Base-by-base conservation (phyloP, 2,888 invertebrate genomes). In the Scaptomyza tumidula region DNA sequence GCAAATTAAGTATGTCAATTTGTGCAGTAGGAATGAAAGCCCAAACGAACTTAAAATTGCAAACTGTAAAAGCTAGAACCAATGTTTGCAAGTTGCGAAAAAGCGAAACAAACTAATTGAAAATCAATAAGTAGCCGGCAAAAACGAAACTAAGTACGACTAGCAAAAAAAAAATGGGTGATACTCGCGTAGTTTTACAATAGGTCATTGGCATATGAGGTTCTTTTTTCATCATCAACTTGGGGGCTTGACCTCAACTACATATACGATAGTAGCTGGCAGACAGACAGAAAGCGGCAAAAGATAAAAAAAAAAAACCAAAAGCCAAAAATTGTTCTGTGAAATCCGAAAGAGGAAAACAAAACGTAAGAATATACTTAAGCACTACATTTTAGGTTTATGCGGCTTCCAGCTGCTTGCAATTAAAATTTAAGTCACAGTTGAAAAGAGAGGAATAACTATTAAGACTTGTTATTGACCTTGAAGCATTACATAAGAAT, bases 1-100 rank as follows among this genome's bases (percentile, higher is more conserved):
- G 82, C 66, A 76, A 82, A 87, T 87, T 78, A 87, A 85, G 88
- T 85, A 77, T 83, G 88, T 86, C 88, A 86, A 80, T 83, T 86
- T 73, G 13, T 35, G 65, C 69, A 66, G 74, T 54, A 74, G 74
- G 10, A 33, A 10, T 7, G 75, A 67, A 63, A 57, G 48, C 11
- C 58, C 29, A 50, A 59, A 55, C 53, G 39, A 69, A 56, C 52
- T 60, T 48, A 72, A 72, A 80, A 64, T 72, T 58, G 68, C 71
- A 78, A 72, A 60, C 63, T 70, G 64, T 35, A 63, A 77, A 58
- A 80, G 46, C 68, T 62, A 68, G 45, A 75, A 39, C 52, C 71
- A 80, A 86, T 70, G 50, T 55, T 58, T 48, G 57, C 39, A 48
- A 49, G 9, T 33, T 49, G 60, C 65, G 66, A 27, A 67, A 75